Conservation (phyloP, 1,140 invertebrate species). For the Platyscapa corneri region DNA sequence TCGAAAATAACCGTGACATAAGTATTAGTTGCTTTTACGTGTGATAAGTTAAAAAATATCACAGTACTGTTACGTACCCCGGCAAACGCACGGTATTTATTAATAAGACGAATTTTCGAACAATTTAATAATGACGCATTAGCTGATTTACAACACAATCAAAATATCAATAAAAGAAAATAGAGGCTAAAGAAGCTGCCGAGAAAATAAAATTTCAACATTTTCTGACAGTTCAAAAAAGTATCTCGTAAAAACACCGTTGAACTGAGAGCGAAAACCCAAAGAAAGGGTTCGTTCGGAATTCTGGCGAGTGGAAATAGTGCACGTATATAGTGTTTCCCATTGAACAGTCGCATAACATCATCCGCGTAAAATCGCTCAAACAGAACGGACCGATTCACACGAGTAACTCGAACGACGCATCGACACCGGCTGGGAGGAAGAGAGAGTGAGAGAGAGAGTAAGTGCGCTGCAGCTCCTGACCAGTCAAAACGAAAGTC, state of each 20-base stretch:
- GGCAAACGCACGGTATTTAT: not conserved
- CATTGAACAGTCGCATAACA: constrained; percentile 17
- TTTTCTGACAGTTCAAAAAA: not conserved
- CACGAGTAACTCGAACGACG: constrained; percentile 4
- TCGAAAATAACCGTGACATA: not conserved
- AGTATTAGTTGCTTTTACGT: not conserved
- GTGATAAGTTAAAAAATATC: not conserved
- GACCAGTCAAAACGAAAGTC: not conserved
- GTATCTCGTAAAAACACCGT: constrained; percentile 7
- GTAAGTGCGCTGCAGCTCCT: not conserved
- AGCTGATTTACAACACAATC: not conserved
- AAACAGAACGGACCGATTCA: constrained; percentile 30
- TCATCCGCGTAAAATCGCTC: constrained; percentile 20
- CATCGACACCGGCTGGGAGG: too few species aligned
- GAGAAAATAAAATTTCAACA: constrained; percentile 13
- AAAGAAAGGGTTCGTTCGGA: not conserved
- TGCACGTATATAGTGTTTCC: not conserved
- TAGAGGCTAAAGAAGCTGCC: not conserved
- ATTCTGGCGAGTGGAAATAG: not conserved
- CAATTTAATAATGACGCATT: too few species aligned
- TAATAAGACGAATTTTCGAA: not conserved
- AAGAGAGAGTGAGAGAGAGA: not conserved
- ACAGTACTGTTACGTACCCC: not conserved
- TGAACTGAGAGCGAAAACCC: not conserved
- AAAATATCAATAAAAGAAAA: not conserved